Percentiles rank a stretch among this genome's conserved stretches.
phyloP scores from a whole-genome alignment of 1,140 invertebrate species.

The Drosophila prosaltans region DNA sequence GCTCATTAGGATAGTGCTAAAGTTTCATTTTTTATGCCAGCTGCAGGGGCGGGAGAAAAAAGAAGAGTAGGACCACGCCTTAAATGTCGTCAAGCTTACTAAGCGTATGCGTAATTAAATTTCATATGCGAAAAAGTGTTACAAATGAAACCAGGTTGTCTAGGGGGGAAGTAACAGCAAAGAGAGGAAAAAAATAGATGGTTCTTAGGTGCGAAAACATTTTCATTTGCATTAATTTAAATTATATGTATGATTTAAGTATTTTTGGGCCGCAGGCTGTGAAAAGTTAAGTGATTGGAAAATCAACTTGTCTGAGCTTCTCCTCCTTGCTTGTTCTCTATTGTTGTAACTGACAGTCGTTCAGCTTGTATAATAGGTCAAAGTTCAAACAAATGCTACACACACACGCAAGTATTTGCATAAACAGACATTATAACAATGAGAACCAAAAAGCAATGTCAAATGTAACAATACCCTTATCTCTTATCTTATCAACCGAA shows the following conservation, averaged over 20 bases:
- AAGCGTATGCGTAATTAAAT: slow-evolving; percentile 76
- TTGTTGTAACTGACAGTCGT: slow-evolving; percentile 1
- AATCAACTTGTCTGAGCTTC: slow-evolving; percentile 6
- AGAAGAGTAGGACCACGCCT: neutral
- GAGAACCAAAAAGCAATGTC: slow-evolving; percentile 40
- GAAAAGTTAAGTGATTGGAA: slow-evolving; percentile 67
- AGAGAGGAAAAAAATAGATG: neutral
- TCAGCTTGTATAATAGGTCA: slow-evolving; percentile 35
- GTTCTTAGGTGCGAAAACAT: slow-evolving; percentile 25
- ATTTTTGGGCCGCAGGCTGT: slow-evolving; percentile 16
- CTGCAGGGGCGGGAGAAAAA: neutral
- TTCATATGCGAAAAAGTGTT: slow-evolving; percentile 38
- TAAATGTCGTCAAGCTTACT: slow-evolving; percentile 37
- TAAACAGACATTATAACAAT: slow-evolving; percentile 40
- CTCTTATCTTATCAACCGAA: slow-evolving; percentile 52
- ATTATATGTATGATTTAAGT: slow-evolving; percentile 29
- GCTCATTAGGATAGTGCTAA: slow-evolving; percentile 68
- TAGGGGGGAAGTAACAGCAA: neutral
- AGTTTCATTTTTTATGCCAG: slow-evolving; percentile 23
- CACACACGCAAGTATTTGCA: slow-evolving; percentile 26
- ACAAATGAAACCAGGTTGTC: slow-evolving; percentile 62
- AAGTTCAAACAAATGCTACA: slow-evolving; percentile 39
- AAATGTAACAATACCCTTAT: slow-evolving; percentile 45
- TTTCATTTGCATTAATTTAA: slow-evolving; percentile 43
- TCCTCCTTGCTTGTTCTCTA: neutral